Evolutionary conservation across 2,113 vertebrate genomes (phyloP).

Genomic region (Neolamprologus hecqui): DNA sequence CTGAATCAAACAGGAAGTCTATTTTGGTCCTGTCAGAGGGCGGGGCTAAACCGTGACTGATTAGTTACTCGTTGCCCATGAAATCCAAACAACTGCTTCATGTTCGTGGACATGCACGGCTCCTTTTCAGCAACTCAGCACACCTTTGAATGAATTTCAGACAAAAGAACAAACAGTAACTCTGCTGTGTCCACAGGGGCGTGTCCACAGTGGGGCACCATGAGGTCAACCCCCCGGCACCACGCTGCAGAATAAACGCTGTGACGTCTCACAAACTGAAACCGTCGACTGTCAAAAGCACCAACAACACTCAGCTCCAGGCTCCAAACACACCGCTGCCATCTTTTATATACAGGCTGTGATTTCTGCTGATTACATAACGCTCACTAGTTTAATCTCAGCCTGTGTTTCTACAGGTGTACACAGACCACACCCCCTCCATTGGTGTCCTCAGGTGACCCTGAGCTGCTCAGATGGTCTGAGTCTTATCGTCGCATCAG

Average conservation of each 20-base stretch:
- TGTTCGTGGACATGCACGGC: accelerated
- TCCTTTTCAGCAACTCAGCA: background rate
- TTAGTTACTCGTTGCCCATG: background rate
- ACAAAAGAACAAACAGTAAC: background rate
- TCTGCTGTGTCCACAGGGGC: background rate
- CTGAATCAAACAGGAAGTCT: background rate
- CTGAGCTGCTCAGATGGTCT: background rate
- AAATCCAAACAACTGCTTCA: background rate
- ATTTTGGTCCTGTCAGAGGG: background rate
- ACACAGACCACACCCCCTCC: background rate
- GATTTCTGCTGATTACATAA: background rate
- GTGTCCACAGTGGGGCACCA: background rate
- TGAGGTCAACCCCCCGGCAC: background rate
- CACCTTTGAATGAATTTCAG: background rate
- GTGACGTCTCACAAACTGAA: background rate
- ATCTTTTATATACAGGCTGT: background rate
- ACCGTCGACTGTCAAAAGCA: background rate
- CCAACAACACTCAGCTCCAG: background rate
- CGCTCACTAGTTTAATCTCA: background rate
- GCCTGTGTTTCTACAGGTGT: background rate
- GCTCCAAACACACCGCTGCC: background rate
- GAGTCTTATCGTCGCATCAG: background rate
- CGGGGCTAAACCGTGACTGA: background rate
- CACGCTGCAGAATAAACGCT: background rate
- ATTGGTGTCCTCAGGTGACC: background rate